A percentile compares a stretch with the other conserved stretches of the same genome.
These are phyloP conservation scores for Turnix velox DNA, from an alignment of 2,113 vertebrate species.

Conservation along the genomic window DNA sequence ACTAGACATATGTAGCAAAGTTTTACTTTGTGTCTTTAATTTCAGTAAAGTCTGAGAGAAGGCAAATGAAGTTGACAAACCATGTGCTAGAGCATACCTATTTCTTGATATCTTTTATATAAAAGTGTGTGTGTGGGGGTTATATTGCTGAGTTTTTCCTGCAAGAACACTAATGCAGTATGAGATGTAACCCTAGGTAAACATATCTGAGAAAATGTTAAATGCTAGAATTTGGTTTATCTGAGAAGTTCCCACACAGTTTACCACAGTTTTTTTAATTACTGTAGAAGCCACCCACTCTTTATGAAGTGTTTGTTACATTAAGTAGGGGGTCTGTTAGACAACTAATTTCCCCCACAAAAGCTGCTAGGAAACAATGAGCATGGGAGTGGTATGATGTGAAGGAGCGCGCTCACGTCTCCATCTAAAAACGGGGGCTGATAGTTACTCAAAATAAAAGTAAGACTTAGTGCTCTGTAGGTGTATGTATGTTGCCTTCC, in stretches of 20 bases:
- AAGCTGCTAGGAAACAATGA: neutral
- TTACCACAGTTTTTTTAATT: neutral
- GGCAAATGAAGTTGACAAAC: neutral
- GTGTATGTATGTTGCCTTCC: neutral
- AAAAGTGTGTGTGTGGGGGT: neutral
- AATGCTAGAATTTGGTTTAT: neutral
- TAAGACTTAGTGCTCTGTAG: neutral
- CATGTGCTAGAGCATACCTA: neutral
- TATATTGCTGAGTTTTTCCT: neutral
- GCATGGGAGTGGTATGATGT: neutral
- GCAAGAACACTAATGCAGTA: neutral
- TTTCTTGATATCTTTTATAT: neutral
- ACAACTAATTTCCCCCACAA: neutral
- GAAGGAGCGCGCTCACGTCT: neutral
- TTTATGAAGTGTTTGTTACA: neutral
- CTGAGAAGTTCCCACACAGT: neutral
- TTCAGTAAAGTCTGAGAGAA: neutral
- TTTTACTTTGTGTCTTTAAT: neutral
- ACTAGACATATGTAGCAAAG: neutral
- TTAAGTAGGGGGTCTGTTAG: constrained; percentile 3
- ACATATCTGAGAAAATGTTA: neutral
- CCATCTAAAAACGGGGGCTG: neutral
- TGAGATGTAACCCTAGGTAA: neutral
- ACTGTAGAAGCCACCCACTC: neutral
- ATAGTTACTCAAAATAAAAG: neutral